phyloP scores from a whole-genome alignment of 1,140 invertebrate genomes.

The Harlomillsia oculata region DNA sequence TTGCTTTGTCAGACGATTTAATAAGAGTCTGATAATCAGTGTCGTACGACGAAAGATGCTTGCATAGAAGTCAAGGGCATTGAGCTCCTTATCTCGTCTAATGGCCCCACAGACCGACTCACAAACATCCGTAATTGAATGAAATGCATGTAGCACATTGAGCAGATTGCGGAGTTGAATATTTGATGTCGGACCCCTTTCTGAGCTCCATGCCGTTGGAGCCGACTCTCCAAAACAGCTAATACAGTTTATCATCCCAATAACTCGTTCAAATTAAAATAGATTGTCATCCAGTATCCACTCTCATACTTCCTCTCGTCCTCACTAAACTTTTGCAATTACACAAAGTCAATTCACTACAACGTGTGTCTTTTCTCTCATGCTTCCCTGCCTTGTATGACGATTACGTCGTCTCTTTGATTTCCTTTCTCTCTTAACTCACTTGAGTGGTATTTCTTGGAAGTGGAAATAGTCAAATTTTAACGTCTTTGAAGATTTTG shows the following conservation, averaged over 20 bases:
- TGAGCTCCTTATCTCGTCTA: too few species aligned
- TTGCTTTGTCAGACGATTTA: too few species aligned
- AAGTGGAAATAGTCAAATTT: too few species aligned
- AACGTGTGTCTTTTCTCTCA: not conserved
- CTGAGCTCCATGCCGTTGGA: not conserved
- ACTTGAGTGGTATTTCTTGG: too few species aligned
- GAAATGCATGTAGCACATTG: not conserved
- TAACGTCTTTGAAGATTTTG: too few species aligned
- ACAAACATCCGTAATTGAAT: constrained; percentile 18
- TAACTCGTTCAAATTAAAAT: constrained; percentile 27
- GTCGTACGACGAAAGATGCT: too few species aligned
- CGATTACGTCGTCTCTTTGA: too few species aligned
- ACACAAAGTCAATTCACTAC: constrained; percentile 8
- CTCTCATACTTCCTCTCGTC: not conserved
- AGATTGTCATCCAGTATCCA: constrained; percentile 2
- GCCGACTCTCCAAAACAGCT: too few species aligned
- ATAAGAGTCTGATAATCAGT: too few species aligned
- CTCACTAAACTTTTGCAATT: constrained; percentile 30
- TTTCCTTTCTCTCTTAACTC: not conserved
- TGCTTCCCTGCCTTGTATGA: too few species aligned
- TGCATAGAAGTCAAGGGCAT: too few species aligned
- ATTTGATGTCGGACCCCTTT: constrained; percentile 10
- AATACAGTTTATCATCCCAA: constrained; percentile 22
- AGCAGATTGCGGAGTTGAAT: not conserved
- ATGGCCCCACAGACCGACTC: not conserved